Conservation (phyloP, 2,113 vertebrate genomes). For the Nibea coibor region DNA sequence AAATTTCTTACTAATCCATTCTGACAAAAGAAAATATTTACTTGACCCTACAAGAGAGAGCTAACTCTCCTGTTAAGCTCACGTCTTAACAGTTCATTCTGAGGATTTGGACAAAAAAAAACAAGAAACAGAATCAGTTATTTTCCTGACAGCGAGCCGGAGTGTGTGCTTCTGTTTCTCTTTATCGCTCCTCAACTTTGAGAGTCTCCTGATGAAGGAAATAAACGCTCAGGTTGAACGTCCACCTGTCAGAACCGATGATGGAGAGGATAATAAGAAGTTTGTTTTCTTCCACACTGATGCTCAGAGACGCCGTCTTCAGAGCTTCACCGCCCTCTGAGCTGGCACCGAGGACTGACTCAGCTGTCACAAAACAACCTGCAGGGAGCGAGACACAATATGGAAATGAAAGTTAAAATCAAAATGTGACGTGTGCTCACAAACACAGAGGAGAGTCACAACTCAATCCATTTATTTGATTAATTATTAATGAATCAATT, state of each 20-base stretch:
- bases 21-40: slow-evolving; percentile 2
- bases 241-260: slow-evolving; percentile 43
- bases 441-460: background rate
- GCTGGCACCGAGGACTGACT: slow-evolving; percentile 27
- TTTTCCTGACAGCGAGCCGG: background rate
- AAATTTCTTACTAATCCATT: slow-evolving; percentile 17
- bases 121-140: background rate
- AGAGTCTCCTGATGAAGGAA: background rate
- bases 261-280: slow-evolving; percentile 30
- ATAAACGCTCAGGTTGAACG: slow-evolving; percentile 8
- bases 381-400: slow-evolving; percentile 37
- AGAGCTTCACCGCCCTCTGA: slow-evolving; percentile 5
- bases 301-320: slow-evolving; percentile 13
- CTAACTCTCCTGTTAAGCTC: background rate
- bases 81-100: background rate
- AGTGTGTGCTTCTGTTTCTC: slow-evolving; percentile 6
- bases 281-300: slow-evolving; percentile 44
- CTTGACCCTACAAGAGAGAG: background rate
- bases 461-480: background rate
- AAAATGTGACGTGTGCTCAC: background rate
- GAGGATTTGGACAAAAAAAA: background rate
- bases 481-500: background rate
- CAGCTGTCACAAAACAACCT: slow-evolving; percentile 56
- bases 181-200: slow-evolving; percentile 1
- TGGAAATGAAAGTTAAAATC: slow-evolving; percentile 2